Conservation (phyloP, 2,113 vertebrate genomes). For the Pterocles burchelli region DNA sequence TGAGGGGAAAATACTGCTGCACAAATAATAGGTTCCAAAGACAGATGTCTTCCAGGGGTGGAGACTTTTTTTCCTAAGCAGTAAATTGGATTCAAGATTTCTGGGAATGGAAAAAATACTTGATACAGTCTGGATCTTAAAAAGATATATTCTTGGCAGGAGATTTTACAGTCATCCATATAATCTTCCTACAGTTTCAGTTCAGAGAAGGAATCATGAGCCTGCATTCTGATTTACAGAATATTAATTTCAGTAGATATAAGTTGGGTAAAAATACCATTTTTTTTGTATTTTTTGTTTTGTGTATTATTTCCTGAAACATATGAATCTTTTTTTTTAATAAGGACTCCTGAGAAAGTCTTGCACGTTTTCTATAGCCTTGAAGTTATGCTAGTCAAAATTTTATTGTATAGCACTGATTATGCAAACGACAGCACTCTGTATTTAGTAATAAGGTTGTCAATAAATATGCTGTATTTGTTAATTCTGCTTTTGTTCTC, state of each 20-base stretch:
- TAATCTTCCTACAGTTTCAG: background rate
- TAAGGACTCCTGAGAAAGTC: background rate
- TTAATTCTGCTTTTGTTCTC: constrained; percentile 31
- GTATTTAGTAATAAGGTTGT: background rate
- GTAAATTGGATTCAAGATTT: background rate
- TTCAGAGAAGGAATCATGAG: background rate
- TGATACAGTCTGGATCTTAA: background rate
- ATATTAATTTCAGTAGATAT: background rate
- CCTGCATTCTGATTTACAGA: background rate
- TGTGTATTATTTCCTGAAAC: background rate
- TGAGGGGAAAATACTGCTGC: background rate
- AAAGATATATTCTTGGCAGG: background rate
- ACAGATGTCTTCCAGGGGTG: background rate
- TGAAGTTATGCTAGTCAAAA: background rate
- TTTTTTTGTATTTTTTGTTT: too few species aligned
- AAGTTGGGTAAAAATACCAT: background rate
- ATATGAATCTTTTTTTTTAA: background rate
- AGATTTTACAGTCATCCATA: background rate
- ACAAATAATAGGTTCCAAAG: background rate
- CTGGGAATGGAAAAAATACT: background rate
- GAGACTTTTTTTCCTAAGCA: background rate
- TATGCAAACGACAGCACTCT: background rate
- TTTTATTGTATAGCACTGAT: background rate
- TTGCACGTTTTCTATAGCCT: background rate
- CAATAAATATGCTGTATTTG: background rate